Percentiles rank a stretch among this genome's conserved stretches.
Evolutionary conservation across 2,113 vertebrate species (phyloP).

Genomic region (Ursus arctos): DNA sequence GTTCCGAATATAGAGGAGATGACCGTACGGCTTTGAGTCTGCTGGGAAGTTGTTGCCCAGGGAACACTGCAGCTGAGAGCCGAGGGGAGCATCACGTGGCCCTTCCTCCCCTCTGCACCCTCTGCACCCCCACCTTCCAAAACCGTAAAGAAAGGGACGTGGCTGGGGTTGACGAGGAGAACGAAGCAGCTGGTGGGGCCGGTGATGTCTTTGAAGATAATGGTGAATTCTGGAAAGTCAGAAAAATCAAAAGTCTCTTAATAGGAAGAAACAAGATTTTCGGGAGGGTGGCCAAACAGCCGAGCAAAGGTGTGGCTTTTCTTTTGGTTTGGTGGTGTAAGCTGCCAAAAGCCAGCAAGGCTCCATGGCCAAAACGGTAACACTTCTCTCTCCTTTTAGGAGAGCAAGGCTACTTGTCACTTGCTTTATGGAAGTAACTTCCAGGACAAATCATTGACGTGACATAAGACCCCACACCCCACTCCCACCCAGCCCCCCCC

Average conservation of each 20-base stretch:
- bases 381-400: background rate
- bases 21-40: background rate
- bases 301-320: background rate
- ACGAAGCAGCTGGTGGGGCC: too few relatives aligned
- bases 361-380: background rate
- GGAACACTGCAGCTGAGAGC: background rate
- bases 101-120: background rate
- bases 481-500: background rate
- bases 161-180: background rate
- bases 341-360: background rate
- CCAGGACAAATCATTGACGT: background rate
- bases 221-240: background rate
- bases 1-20: background rate
- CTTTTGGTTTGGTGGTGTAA: too few relatives aligned
- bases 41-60: background rate
- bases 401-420: background rate
- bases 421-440: background rate
- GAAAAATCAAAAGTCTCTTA: background rate
- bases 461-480: too few relatives aligned
- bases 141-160: background rate
- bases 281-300: background rate
- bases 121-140: background rate
- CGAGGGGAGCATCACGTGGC: rapidly evolving
- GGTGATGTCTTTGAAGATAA: background rate
- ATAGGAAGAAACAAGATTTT: background rate